Evolutionary conservation across 2,113 vertebrate species (phyloP), one percentile per base, ranked within the genome.

Genomic region (Podilymbus podiceps): DNA sequence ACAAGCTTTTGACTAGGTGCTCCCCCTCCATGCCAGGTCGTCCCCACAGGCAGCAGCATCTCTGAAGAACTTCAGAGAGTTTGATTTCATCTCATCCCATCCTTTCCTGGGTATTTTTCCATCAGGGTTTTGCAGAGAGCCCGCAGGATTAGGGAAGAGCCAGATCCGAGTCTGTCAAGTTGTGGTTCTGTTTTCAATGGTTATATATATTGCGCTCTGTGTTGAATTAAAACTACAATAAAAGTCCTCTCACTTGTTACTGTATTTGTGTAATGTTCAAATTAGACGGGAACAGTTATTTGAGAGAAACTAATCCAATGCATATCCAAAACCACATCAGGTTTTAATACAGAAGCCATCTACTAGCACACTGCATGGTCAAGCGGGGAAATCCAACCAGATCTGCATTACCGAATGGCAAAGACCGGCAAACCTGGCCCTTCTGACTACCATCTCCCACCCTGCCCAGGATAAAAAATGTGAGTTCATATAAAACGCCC

Each of bases 201-300:
- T 93, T 92, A 94, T 72, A 94, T 85, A 90, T 89, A 89, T 66
- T 90, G 76, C 53, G 86, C 31, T 95, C 97, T 97, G 96, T 78
- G 25, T 90, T 95, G 86, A 97, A 97, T 93, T 96, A 95, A 93
- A 91, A 87, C 52, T 31, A 92, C 86, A 93, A 81, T 95, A 91
- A 94, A 96, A 94, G 73, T 87, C 83, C 92, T 97, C 93, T 96
- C 92, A 97, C 96, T 97, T 96, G 94, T 97, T 97, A 93, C 95
- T 94, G 90, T 93, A 89, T 94, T 96, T 96, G 83, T 96, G 66
- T 95, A 92, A 95, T 0, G 15, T 82, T 86, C 73, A 68, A 92
- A 95, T 97, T 90, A 90, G 92, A 89, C 5, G 25, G 73, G 86
- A 95, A 93, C 73, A 72, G 69, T 93, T 94, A 95, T 71, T 94